These are phyloP conservation scores for Neostethus bicornis DNA, from an alignment of 2,797 vertebrate genomes.

Conservation along the genomic window DNA sequence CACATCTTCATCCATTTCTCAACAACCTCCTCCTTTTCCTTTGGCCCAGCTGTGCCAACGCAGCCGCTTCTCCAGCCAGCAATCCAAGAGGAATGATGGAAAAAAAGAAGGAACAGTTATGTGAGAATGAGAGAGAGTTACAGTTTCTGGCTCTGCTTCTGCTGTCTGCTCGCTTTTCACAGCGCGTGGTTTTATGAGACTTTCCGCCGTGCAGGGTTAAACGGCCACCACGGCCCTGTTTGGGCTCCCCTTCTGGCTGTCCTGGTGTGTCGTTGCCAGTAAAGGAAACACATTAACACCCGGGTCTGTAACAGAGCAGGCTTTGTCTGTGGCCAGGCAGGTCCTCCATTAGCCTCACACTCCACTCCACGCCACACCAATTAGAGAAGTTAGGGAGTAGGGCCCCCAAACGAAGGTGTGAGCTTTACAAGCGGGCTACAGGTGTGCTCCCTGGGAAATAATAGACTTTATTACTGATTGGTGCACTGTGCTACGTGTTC, in stretches of 20 bases:
- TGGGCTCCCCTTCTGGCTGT: constrained; percentile 59
- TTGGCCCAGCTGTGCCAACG: constrained; percentile 62
- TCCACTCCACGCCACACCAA: constrained; percentile 65
- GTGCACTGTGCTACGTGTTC: constrained; percentile 55
- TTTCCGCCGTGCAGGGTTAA: constrained; percentile 75
- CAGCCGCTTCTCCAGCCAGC: constrained; percentile 49
- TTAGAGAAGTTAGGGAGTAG: constrained; percentile 65
- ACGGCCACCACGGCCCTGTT: constrained; percentile 67
- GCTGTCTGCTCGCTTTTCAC: constrained; percentile 80
- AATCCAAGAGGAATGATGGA: constrained; percentile 52
- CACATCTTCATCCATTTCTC: constrained; percentile 50
- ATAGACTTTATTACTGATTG: constrained; percentile 71
- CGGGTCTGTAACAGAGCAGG: constrained; percentile 72
- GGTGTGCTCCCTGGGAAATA: constrained; percentile 69
- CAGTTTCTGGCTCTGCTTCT: constrained; percentile 81
- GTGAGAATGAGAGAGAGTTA: constrained; percentile 70
- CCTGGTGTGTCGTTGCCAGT: constrained; percentile 73
- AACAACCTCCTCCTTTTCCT: constrained; percentile 23
- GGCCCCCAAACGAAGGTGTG: constrained; percentile 74
- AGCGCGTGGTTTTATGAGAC: constrained; percentile 76
- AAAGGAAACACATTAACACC: constrained; percentile 81
- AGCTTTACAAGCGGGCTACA: constrained; percentile 74
- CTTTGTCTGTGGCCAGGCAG: constrained; percentile 70
- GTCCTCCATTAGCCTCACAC: constrained; percentile 60
- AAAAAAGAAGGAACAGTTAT: constrained; percentile 56